Base-by-base conservation (phyloP, 2,797 vertebrate genomes). In the Sylvilagus floridanus region DNA sequence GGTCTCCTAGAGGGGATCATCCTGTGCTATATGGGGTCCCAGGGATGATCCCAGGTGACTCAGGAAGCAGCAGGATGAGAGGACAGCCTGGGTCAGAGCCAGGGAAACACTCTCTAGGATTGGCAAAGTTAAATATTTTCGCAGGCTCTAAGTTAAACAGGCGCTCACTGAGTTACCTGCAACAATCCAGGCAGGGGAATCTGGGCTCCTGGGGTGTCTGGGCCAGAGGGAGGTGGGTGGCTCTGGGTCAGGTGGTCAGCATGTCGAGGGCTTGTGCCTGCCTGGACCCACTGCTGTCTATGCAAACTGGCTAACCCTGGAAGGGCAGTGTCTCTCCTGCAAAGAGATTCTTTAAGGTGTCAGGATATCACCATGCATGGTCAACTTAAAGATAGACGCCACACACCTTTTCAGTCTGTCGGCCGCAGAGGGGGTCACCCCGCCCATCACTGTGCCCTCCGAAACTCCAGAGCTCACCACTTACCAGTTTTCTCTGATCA, bases 21-120 rank as follows among this genome's bases (percentile, higher is more conserved):
- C 1, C 1, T 19, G 0, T 52, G 35, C 37, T 35, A 30, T 7
- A 7, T 3, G 17, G 28, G 5, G 37, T 76, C 35, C 52, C 14
- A 47, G 73, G 62, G 13, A 83, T 42, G 83, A 42, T 26, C n/a
- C 24, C 7, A 5, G 30, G 7, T 83, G 28, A 28, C 79, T 66
- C 37, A 26, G 35, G 26, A 30, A 0, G 21, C 60, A 65, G 50
- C 28, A 60, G 35, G 52, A 50, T 37, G 37, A 84, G n/a, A 52
- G 57, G 30, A 26, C 4, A 16, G 14, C 57, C 85, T 26, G 57
- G 17, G 60, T 24, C 4, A 21, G 1, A 3, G 14, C 28, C 28
- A 54, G 26, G 79, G 54, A 82, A 72, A 65, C 35, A 3, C 3
- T 66, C 65, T n/a, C 2, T 47, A 47, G 8, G 35, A 19, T 3